Evolutionary conservation across 2,888 invertebrate genomes (phyloP).

Genomic region (Panzeria rudis): DNA sequence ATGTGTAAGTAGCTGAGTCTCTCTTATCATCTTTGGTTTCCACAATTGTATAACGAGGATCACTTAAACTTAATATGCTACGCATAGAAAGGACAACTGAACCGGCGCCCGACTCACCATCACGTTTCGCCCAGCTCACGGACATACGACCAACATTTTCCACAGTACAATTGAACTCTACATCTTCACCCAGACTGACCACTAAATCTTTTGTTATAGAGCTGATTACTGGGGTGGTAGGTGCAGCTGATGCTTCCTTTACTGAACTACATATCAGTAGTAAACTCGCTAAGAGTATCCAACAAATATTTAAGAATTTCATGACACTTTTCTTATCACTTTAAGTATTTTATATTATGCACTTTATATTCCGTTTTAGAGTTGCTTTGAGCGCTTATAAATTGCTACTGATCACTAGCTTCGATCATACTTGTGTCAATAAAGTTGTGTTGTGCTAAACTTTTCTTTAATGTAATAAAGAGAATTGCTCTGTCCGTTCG

Average conservation of each 20-base stretch:
- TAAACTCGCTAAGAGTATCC: conserved; percentile 16
- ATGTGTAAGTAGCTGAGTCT: conserved; percentile 79
- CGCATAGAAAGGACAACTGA: conserved; percentile 81
- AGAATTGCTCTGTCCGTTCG: conserved; percentile 42
- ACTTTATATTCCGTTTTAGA: conserved; percentile 24
- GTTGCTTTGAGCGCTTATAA: conserved; percentile 69
- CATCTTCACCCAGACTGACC: conserved; percentile 81
- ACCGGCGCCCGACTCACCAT: conserved; percentile 77
- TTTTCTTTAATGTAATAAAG: conserved; percentile 11
- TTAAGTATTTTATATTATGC: conserved; percentile 10
- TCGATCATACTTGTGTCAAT: conserved; percentile 23
- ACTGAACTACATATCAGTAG: conserved; percentile 1
- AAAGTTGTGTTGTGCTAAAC: conserved; percentile 57
- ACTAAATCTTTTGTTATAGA: conserved; percentile 80
- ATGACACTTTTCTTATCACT: conserved; percentile 31
- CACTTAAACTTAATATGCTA: conserved; percentile 79
- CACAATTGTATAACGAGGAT: conserved; percentile 79
- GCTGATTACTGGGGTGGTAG: conserved; percentile 78
- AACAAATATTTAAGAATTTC: conserved; percentile 44
- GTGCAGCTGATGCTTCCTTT: conserved; percentile 44
- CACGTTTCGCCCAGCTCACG: conserved; percentile 81
- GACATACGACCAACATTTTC: conserved; percentile 80
- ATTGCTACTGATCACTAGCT: conserved; percentile 72
- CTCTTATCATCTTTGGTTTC: conserved; percentile 76
- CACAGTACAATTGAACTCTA: conserved; percentile 82